phyloP scores from a whole-genome alignment of 1,140 invertebrate species.

The Halictus rubicundus region DNA sequence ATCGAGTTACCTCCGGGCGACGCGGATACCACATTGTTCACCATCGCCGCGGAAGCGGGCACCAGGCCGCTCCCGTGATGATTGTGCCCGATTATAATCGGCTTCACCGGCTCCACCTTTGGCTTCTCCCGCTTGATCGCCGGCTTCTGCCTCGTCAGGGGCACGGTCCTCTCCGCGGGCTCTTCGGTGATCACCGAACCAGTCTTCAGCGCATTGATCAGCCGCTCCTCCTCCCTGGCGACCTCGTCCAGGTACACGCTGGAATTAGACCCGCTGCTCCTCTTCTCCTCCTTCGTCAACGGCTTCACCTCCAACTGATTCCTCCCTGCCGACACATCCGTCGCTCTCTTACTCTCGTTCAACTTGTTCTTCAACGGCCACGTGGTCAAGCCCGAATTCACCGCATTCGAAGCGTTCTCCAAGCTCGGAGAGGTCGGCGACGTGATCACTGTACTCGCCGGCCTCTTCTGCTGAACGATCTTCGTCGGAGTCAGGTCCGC shows the following conservation, averaged over 20 bases:
- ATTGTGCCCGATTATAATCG: conserved; percentile 71
- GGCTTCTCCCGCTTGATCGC: conserved; percentile 72
- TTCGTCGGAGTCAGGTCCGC: conserved; percentile 74
- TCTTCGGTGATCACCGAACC: conserved; percentile 86
- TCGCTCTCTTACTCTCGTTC: conserved; percentile 65
- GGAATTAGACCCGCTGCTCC: conserved; percentile 52
- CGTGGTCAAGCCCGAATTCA: conserved; percentile 78
- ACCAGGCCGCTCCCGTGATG: conserved; percentile 57
- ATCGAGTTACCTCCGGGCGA: conserved; percentile 55
- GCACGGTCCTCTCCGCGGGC: conserved; percentile 47
- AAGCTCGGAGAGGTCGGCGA: conserved; percentile 33
- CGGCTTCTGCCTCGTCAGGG: conserved; percentile 67
- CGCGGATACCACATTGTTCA: conserved; percentile 48
- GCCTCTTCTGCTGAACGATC: conserved; percentile 68
- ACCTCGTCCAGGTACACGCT: conserved; percentile 83
- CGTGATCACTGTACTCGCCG: conserved; percentile 60
- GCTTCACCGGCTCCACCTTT: conserved; percentile 71
- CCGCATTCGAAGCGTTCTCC: conserved; percentile 38
- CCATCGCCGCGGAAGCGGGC: conserved; percentile 74
- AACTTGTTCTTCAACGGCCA: conserved; percentile 86
- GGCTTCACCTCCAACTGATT: conserved; percentile 34
- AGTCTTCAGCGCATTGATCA: conserved; percentile 89
- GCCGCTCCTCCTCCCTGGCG: conserved; percentile 88
- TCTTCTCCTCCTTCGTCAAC: conserved; percentile 72
- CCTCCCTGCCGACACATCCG: not conserved